Evolutionary conservation across 2,888 invertebrate genomes (phyloP), one percentile per base, ranked within the genome.

Genomic region (Microctonus brassicae): DNA sequence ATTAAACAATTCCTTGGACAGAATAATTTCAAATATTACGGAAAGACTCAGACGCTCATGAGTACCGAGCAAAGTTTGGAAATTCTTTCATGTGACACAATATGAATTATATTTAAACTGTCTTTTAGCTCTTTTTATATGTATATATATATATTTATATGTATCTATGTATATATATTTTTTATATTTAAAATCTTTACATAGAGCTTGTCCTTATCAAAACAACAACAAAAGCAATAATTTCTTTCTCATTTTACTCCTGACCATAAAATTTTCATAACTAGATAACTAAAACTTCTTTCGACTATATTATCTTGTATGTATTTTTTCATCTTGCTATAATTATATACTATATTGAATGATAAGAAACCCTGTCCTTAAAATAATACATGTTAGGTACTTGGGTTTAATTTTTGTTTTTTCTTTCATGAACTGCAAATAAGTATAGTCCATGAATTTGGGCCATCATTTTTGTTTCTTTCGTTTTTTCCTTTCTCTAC

Each of bases 211-310:
- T n/a, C 39, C 57, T 24, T 55, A 29, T 57, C 24, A 29, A 34
- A 58, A 58, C 10, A 58, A 34, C n/a, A 58, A 58, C 58, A 58
- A 34, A 58, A 58, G 17, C 58, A 34, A 20, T 34, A 29, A 20
- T 29, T 33, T 33, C 29, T 22, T n/a, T 55, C 55, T 11, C 11
- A 20, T 29, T 7, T 17, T 33, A 9, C 26, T 55, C 55, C 24
- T 55, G 34, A 58, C 58, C 58, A 58, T 58, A 58, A 33, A 58
- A 58, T 58, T n/a, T n/a, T 58, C 17, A 33, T 34, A 58, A 58
- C 33, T 58, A 58, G 33, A 58, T 58, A 58, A 58, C 58, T 24
- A 9, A 58, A 58, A 17, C 6, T 47, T 7, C 20, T 47, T 47
- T 17, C 6, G 17, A 47, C 17, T 22, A 6, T 11, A 42, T 42